Evolutionary conservation across 2,888 invertebrate species (phyloP).

Genomic region (Bombylius major): DNA sequence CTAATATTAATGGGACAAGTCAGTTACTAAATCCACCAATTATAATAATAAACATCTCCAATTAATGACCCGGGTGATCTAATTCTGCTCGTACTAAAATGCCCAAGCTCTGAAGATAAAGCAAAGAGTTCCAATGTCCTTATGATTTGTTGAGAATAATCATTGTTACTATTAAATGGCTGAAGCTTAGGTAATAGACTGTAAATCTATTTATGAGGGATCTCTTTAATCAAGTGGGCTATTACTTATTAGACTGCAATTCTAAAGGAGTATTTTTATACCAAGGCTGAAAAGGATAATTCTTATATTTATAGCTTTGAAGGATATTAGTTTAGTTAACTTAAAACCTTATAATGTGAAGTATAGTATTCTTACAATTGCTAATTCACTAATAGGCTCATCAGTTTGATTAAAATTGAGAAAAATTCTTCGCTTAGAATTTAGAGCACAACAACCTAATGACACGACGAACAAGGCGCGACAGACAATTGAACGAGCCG

Average conservation of each 20-base stretch:
- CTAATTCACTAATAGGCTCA: no score
- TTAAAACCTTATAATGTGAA: slow-evolving; percentile 40
- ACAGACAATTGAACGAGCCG: no score
- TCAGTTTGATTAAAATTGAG: no score
- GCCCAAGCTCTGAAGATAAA: slow-evolving; percentile 55
- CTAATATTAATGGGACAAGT: slow-evolving; percentile 62
- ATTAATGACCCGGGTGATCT: slow-evolving; percentile 53
- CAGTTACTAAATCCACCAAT: slow-evolving; percentile 78
- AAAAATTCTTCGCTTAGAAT: no score
- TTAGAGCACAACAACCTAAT: no score
- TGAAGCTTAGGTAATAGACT: slow-evolving; percentile 48
- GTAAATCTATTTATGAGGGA: slow-evolving; percentile 50
- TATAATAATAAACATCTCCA: slow-evolving; percentile 65
- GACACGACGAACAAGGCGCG: no score
- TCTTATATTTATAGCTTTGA: slow-evolving; percentile 46
- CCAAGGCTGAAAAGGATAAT: slow-evolving; percentile 45
- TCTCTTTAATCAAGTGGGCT: slow-evolving; percentile 43
- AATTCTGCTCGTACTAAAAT: slow-evolving; percentile 61
- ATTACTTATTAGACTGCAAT: slow-evolving; percentile 51
- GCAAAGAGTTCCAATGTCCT: slow-evolving; percentile 64
- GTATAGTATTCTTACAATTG: slow-evolving; percentile 21
- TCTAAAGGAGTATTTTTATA: slow-evolving; percentile 38
- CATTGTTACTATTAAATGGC: slow-evolving; percentile 55
- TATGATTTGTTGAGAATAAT: slow-evolving; percentile 59
- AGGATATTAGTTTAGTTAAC: slow-evolving; percentile 50